phyloP scores from a whole-genome alignment of 2,797 vertebrate genomes.

The Hippoglossus hippoglossus region DNA sequence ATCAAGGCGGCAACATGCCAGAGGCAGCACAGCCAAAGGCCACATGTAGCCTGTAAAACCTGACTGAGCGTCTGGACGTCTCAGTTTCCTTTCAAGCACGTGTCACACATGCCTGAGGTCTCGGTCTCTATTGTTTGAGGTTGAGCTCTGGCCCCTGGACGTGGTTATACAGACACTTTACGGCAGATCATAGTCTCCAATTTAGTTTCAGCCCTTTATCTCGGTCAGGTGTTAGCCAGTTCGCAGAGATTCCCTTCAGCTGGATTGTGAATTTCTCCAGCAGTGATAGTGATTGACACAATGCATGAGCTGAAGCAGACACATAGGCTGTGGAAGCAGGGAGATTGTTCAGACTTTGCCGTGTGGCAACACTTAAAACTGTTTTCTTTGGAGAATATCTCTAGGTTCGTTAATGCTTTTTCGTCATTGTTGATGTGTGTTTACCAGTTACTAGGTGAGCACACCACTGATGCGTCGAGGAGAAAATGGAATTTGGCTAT shows the following conservation, averaged over 20 bases:
- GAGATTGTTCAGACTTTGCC: conserved; percentile 36
- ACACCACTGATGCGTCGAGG: conserved; percentile 63
- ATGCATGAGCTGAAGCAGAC: conserved; percentile 34
- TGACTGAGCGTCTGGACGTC: conserved; percentile 27
- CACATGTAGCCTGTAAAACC: conserved; percentile 23
- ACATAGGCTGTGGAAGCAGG: conserved; percentile 11
- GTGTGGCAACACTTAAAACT: conserved; percentile 48
- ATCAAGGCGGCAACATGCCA: conserved; percentile 8
- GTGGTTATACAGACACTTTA: conserved; percentile 54
- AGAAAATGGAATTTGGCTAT: conserved; percentile 77
- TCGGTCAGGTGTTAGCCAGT: conserved; percentile 37
- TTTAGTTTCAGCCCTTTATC: conserved; percentile 45
- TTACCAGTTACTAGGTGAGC: conserved; percentile 83
- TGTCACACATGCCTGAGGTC: conserved; percentile 33
- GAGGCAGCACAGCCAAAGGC: conserved; percentile 9
- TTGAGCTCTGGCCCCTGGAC: conserved; percentile 48
- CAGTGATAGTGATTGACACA: conserved; percentile 28
- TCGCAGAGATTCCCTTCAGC: conserved; percentile 11
- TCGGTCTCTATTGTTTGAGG: conserved; percentile 46
- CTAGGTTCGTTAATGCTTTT: conserved; percentile 59
- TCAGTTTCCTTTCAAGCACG: conserved; percentile 22
- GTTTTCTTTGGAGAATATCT: conserved; percentile 64
- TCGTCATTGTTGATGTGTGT: conserved; percentile 78
- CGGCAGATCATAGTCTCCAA: conserved; percentile 47
- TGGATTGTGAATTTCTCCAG: conserved; percentile 23